Conservation (phyloP, 1,140 invertebrate genomes). For the Musca vetustissima region DNA sequence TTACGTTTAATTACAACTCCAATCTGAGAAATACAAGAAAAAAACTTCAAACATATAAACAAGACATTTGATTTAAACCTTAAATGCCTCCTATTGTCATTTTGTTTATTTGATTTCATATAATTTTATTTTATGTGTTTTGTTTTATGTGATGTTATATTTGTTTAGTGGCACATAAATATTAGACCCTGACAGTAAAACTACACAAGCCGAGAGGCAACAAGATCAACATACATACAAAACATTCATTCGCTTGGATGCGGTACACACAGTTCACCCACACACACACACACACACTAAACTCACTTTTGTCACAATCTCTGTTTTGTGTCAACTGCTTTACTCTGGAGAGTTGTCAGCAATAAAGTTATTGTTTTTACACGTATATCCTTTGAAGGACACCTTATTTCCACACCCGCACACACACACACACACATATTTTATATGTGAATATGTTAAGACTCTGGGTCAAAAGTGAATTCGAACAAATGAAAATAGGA, state of each 20-base stretch:
- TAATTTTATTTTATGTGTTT: slow-evolving; percentile 1
- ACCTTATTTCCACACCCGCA: not conserved
- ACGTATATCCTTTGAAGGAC: not conserved
- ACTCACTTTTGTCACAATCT: no score
- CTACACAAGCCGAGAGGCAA: not conserved
- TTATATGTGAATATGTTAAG: not conserved
- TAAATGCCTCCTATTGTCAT: not conserved
- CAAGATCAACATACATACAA: no score
- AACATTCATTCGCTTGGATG: no score
- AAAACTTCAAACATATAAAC: no score
- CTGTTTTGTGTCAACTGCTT: not conserved
- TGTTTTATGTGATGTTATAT: not conserved
- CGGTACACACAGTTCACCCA: no score
- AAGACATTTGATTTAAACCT: no score
- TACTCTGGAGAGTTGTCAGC: not conserved
- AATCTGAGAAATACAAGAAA: no score
- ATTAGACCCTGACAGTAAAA: slow-evolving; percentile 9
- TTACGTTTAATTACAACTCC: no score
- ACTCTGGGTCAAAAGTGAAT: no score
- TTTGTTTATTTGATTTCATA: slow-evolving; percentile 17
- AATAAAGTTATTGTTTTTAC: slow-evolving; percentile 18
- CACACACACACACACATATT: not conserved
- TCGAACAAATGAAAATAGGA: no score
- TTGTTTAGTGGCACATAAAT: slow-evolving; percentile 23
- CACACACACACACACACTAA: no score